These are phyloP conservation scores for Rissa tridactyla DNA, from an alignment of 2,113 vertebrate species.

Conservation along the genomic window DNA sequence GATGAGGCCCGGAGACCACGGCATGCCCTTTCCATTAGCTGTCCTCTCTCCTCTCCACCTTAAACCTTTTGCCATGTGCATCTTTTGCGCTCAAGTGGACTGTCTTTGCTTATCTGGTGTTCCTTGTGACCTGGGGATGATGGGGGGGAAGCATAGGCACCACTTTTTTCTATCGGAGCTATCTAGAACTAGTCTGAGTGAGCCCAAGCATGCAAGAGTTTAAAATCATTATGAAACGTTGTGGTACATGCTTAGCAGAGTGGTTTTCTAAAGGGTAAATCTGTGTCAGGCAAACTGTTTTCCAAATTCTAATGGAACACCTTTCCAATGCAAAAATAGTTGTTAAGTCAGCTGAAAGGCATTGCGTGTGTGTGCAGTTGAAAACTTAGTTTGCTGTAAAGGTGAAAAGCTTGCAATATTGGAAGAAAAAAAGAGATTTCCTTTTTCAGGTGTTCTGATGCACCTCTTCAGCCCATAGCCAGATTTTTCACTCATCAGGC, in stretches of 20 bases:
- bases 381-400: background rate
- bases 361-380: rapidly evolving
- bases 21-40: background rate
- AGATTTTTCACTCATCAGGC: background rate
- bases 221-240: background rate
- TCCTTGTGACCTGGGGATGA: background rate
- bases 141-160: background rate
- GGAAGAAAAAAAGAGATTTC: background rate
- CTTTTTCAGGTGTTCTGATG: background rate
- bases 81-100: background rate
- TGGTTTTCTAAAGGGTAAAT: background rate
- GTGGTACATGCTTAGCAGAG: background rate
- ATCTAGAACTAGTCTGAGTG: background rate
- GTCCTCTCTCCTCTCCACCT: background rate
- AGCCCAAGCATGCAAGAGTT: background rate
- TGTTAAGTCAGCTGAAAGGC: background rate
- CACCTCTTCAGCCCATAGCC: background rate
- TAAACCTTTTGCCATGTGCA: background rate
- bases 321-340: background rate
- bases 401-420: background rate
- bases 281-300: background rate
- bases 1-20: background rate
- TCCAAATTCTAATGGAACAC: background rate
- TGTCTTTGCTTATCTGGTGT: background rate
- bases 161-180: background rate